A percentile compares a stretch with the other conserved stretches of the same genome.
Evolutionary conservation across 2,888 invertebrate species (phyloP).

Genomic region (Fragum fragum): DNA sequence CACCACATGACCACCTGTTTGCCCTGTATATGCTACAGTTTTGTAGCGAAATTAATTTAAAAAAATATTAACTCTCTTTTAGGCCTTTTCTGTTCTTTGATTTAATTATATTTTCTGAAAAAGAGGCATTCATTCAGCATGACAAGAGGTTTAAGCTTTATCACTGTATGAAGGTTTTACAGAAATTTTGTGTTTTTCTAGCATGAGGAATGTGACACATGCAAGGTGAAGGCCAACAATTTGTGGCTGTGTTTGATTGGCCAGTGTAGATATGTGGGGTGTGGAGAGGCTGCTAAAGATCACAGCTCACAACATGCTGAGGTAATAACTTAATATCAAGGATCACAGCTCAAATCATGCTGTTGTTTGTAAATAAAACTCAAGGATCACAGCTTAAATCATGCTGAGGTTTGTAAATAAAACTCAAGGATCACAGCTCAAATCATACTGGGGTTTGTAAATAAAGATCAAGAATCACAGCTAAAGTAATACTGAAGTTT

Average conservation of each 20-base stretch:
- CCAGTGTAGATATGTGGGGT: constrained; percentile 93
- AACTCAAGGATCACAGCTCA: constrained; percentile 93
- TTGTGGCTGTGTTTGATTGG: constrained; percentile 95
- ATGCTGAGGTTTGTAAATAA: constrained; percentile 81
- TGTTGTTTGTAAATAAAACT: constrained; percentile 87
- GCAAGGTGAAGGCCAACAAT: constrained; percentile 92
- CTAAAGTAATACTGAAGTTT: constrained; percentile 85
- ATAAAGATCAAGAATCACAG: constrained; percentile 93
- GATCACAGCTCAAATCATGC: no score
- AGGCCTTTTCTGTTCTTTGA: no score
- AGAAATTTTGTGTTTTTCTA: constrained; percentile 34
- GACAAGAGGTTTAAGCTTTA: no score
- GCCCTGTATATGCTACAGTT: background rate
- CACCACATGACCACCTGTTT: background rate
- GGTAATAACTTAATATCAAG: no score
- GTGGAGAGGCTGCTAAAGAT: constrained; percentile 93
- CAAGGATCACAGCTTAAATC: constrained; percentile 96
- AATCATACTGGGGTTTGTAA: no score
- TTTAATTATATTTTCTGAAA: no score
- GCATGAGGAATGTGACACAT: constrained; percentile 90
- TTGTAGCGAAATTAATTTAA: no score
- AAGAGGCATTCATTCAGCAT: no score
- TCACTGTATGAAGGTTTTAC: no score
- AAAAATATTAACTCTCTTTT: no score
- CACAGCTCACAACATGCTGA: constrained; percentile 94